These are phyloP conservation scores for Latrodectus elegans DNA, from an alignment of 2,888 invertebrate genomes.

Conservation along the genomic window DNA sequence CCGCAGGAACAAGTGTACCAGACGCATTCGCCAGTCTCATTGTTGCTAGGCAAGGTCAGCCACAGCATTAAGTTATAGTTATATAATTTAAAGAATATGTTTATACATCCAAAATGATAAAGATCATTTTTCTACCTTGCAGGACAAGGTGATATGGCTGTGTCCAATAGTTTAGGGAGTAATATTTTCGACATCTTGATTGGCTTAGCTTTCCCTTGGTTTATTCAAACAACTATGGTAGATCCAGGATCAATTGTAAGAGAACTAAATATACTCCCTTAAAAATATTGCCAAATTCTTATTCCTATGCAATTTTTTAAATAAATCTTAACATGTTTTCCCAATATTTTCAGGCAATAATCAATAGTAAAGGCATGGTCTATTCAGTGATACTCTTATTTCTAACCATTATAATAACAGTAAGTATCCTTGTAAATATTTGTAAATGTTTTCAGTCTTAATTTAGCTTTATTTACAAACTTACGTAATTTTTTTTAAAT, in stretches of 20 bases:
- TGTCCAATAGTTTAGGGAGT: conserved; percentile 76
- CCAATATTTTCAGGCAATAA: conserved; percentile 69
- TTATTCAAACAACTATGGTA: conserved; percentile 74
- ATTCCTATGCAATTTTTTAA: background rate
- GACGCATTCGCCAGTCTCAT: conserved; percentile 76
- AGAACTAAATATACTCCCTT: conserved; percentile 29
- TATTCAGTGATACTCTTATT: conserved; percentile 75
- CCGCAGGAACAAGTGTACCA: conserved; percentile 76
- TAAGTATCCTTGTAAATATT: conserved; percentile 55
- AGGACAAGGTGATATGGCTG: conserved; percentile 75
- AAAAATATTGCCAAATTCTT: too few species aligned
- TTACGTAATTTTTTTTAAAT: too few species aligned
- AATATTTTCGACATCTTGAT: conserved; percentile 76
- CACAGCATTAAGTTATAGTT: conserved; percentile 58
- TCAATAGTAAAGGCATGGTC: conserved; percentile 75
- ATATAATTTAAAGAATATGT: too few species aligned
- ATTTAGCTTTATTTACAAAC: too few species aligned
- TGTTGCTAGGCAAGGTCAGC: conserved; percentile 76
- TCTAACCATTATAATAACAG: conserved; percentile 74
- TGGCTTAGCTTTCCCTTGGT: conserved; percentile 76
- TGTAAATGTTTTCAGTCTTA: too few species aligned
- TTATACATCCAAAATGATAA: too few species aligned
- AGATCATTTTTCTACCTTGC: background rate
- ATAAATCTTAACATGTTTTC: background rate
- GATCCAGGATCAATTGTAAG: conserved; percentile 71